These are phyloP conservation scores for Zygogramma bicolorata DNA, from an alignment of 2,888 invertebrate species.

Conservation along the genomic window DNA sequence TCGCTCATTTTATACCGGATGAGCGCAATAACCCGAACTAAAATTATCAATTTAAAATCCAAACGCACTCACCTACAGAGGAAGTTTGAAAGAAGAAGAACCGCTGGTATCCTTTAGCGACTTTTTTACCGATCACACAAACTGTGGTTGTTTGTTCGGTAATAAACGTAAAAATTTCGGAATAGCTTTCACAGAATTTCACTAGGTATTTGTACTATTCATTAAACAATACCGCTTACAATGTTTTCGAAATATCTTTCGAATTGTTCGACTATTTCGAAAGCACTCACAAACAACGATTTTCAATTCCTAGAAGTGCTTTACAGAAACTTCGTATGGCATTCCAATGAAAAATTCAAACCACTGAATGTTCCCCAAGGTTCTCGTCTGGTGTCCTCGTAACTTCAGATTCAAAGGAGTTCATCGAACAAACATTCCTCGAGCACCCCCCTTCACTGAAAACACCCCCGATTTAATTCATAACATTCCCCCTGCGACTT, in stretches of 20 bases:
- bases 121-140: not conserved
- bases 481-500: not conserved
- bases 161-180: not conserved
- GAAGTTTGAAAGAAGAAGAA: not conserved
- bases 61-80: not conserved
- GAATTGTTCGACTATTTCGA: not conserved
- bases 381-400: not conserved
- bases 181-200: not conserved
- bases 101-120: not conserved
- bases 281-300: not conserved
- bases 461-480: not conserved
- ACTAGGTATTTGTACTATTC: not conserved
- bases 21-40: not conserved
- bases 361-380: not conserved
- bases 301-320: not conserved
- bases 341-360: too few species aligned
- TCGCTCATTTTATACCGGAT: not conserved
- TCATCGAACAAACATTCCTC: not conserved
- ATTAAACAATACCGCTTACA: not conserved
- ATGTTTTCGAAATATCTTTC: not conserved
- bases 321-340: too few species aligned
- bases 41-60: conserved; percentile 7
- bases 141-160: not conserved
- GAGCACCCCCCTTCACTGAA: not conserved
- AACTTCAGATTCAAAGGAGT: not conserved